A percentile compares a stretch with the other conserved stretches of the same genome.
phyloP scores from a whole-genome alignment of 1,140 invertebrate genomes.

The Heliconius hewitsoni region DNA sequence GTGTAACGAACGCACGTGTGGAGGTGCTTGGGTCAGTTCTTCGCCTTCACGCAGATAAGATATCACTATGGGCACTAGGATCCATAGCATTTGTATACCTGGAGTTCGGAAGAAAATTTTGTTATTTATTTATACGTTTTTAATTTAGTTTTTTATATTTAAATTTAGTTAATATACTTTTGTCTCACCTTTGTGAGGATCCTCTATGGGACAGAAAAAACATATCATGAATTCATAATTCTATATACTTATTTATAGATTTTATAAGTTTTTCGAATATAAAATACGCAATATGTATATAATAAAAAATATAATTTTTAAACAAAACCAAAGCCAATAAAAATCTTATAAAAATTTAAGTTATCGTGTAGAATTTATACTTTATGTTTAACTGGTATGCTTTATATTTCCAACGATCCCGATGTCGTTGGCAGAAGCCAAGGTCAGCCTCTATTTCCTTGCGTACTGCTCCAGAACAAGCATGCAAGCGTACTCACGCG shows the following conservation, averaged over 20 bases:
- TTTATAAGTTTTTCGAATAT: not conserved
- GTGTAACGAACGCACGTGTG: constrained; percentile 86
- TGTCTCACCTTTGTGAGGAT: constrained; percentile 58
- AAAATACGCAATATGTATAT: too few relatives aligned
- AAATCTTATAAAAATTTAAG: too few relatives aligned
- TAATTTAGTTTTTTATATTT: not conserved
- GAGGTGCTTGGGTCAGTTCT: constrained; percentile 83
- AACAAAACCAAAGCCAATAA: too few relatives aligned
- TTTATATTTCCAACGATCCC: too few relatives aligned
- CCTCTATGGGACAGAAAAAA: constrained; percentile 52
- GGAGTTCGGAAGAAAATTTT: not conserved
- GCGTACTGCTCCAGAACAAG: too few relatives aligned
- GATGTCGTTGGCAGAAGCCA: too few relatives aligned
- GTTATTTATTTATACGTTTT: not conserved
- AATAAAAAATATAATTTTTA: too few relatives aligned
- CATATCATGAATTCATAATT: not conserved
- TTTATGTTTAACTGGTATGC: too few relatives aligned
- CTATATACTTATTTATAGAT: not conserved
- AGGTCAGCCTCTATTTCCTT: too few relatives aligned
- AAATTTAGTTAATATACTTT: not conserved
- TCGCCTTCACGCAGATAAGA: constrained; percentile 89
- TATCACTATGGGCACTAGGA: constrained; percentile 94
- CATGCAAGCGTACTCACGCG: constrained; percentile 45
- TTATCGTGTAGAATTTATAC: too few relatives aligned
- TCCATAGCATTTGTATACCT: constrained; percentile 94